phyloP scores from a whole-genome alignment of 37 sponge, comb jelly and placozoan species.

The Axinella damicornis region DNA sequence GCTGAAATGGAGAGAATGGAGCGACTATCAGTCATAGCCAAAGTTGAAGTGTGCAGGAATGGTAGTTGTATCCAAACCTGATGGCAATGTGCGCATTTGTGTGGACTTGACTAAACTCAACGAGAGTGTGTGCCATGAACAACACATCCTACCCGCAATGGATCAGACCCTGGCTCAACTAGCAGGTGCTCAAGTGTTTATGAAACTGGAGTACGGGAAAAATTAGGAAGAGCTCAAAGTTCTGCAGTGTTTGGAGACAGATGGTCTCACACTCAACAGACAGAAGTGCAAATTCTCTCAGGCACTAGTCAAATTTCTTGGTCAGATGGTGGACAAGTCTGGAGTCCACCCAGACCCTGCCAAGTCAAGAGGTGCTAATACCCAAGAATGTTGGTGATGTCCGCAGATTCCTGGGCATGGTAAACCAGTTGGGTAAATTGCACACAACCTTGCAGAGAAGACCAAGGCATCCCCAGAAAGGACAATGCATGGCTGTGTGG shows the following conservation, averaged over 20 bases:
- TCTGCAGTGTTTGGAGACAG: conserved; percentile 10
- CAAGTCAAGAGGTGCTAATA: conserved; percentile 18
- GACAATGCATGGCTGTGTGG: conserved; percentile 26
- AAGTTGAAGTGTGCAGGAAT: conserved; percentile 23
- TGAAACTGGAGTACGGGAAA: conserved; percentile 36
- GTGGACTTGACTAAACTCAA: conserved; percentile 50
- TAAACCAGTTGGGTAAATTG: conserved; percentile 41
- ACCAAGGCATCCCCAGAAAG: conserved; percentile 33
- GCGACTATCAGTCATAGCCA: conserved; percentile 7
- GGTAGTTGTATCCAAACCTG: conserved; percentile 26
- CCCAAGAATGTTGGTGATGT: conserved; percentile 39
- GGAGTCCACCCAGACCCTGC: conserved; percentile 67
- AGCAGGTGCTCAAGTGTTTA: conserved; percentile 12
- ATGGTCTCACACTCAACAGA: conserved; percentile 39
- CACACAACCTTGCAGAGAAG: conserved; percentile 23
- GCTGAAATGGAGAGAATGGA: conserved; percentile 44
- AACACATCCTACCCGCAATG: conserved; percentile 13
- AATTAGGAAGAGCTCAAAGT: conserved; percentile 34
- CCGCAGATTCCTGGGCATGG: conserved; percentile 46
- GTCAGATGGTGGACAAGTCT: conserved; percentile 11
- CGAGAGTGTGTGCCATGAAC: conserved; percentile 27
- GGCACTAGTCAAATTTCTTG: conserved; percentile 17
- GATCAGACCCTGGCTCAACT: conserved; percentile 37
- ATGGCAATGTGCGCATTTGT: conserved; percentile 30
- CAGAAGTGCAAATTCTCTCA: conserved; percentile 40